Evolutionary conservation across 2,113 vertebrate genomes (phyloP).

Genomic region (Balaenoptera acutorostrata): DNA sequence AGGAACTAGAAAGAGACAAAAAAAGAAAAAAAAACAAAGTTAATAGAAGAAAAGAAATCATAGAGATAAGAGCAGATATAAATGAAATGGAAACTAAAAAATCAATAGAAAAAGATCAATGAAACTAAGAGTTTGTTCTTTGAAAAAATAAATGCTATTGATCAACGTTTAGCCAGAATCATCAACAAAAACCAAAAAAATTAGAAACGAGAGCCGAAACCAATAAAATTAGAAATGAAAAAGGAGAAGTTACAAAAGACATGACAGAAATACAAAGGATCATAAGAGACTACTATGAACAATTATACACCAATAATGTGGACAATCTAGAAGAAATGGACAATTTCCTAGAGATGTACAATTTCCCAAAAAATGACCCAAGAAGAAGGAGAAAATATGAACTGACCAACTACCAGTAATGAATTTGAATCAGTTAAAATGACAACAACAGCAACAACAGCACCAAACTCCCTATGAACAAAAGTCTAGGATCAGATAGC

Average conservation of each 20-base stretch:
- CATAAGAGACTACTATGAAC: not conserved
- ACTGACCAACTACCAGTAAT: not conserved
- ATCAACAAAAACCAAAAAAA: not conserved
- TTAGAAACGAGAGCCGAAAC: not conserved
- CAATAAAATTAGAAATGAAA: not conserved
- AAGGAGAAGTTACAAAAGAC: not conserved
- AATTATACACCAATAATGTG: not conserved
- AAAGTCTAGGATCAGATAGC: not conserved
- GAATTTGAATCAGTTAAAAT: not conserved
- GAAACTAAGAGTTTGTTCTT: too few relatives aligned
- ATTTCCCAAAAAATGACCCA: not conserved
- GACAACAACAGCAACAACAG: not conserved
- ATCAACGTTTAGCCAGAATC: not conserved
- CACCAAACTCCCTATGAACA: not conserved
- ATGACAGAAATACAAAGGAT: not conserved
- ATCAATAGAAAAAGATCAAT: too few relatives aligned
- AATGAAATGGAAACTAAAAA: too few relatives aligned
- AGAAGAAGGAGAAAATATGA: not conserved
- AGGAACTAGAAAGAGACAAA: too few relatives aligned
- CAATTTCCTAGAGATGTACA: not conserved
- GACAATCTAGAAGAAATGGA: not conserved
- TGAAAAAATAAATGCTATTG: not conserved
- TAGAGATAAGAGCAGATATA: too few relatives aligned
- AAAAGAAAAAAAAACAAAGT: too few relatives aligned
- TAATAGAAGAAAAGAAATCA: too few relatives aligned